Evolutionary conservation across 2,797 vertebrate species (phyloP).

Genomic region (Eulemur coronatus): DNA sequence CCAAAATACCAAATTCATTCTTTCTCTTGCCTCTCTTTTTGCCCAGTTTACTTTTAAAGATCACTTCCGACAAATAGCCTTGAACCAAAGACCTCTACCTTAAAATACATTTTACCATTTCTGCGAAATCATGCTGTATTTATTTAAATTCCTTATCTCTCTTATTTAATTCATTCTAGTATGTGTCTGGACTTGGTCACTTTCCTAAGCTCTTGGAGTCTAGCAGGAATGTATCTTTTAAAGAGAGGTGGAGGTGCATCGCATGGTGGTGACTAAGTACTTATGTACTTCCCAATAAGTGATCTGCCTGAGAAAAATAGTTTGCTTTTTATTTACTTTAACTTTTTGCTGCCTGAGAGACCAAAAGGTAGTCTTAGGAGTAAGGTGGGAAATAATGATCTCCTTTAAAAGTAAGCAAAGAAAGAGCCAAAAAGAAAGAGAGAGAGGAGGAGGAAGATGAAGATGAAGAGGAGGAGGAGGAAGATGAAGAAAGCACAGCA

Average conservation of each 20-base stretch:
- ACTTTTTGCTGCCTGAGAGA: neutral
- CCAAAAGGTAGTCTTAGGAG: neutral
- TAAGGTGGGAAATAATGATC: neutral
- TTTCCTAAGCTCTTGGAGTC: neutral
- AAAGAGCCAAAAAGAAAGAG: neutral
- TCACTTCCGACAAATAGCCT: slow-evolving; percentile 1
- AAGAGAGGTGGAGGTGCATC: neutral
- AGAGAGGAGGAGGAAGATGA: too few relatives aligned
- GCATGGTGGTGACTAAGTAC: neutral
- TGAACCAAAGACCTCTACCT: neutral
- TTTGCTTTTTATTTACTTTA: neutral
- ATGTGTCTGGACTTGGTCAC: neutral
- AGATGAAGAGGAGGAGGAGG: too few relatives aligned
- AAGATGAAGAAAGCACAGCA: neutral
- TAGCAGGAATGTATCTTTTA: neutral
- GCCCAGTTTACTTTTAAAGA: neutral
- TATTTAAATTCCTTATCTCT: slow-evolving; percentile 1
- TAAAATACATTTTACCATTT: slow-evolving; percentile 1
- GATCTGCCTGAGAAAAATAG: neutral
- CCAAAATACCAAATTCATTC: neutral
- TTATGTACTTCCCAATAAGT: neutral
- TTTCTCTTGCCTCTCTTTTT: neutral
- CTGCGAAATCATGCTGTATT: neutral
- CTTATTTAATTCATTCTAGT: slow-evolving; percentile 33
- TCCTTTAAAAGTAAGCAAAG: neutral